These are phyloP conservation scores for Aptenodytes patagonicus DNA, from an alignment of 2,113 vertebrate genomes.

Conservation along the genomic window DNA sequence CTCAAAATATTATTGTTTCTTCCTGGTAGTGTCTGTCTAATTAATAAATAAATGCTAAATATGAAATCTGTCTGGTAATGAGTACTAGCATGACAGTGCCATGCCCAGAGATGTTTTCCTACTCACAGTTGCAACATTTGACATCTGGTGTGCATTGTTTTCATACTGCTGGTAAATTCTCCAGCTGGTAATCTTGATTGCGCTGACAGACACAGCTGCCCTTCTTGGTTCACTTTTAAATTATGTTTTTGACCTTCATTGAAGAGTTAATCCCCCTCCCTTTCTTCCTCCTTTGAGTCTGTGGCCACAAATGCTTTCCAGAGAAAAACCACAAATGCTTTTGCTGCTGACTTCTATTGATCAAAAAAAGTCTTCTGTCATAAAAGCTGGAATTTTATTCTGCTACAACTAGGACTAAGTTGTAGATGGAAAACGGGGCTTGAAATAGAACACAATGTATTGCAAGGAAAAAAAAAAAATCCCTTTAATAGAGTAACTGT, in stretches of 20 bases:
- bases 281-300: slow-evolving; percentile 71
- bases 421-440: slow-evolving; percentile 54
- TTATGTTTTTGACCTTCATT: slow-evolving; percentile 77
- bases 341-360: slow-evolving; percentile 66
- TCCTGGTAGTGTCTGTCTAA: slow-evolving; percentile 1
- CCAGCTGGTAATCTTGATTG: slow-evolving; percentile 70
- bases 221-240: slow-evolving; percentile 73
- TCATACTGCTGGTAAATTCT: slow-evolving; percentile 74
- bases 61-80: slow-evolving; percentile 18
- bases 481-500: not conserved
- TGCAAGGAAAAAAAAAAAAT: not conserved
- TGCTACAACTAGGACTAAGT: slow-evolving; percentile 33
- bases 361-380: slow-evolving; percentile 65
- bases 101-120: slow-evolving; percentile 47
- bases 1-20: slow-evolving; percentile 7
- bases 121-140: slow-evolving; percentile 46
- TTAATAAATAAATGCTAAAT: slow-evolving; percentile 41
- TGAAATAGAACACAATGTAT: slow-evolving; percentile 47
- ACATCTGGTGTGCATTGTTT: slow-evolving; percentile 77
- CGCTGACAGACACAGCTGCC: slow-evolving; percentile 74
- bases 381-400: slow-evolving; percentile 65
- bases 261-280: slow-evolving; percentile 70
- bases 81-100: not conserved
- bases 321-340: slow-evolving; percentile 65
- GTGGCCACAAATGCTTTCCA: slow-evolving; percentile 72